Evolutionary conservation across 2,113 vertebrate genomes (phyloP).

Genomic region (Gallinago media): DNA sequence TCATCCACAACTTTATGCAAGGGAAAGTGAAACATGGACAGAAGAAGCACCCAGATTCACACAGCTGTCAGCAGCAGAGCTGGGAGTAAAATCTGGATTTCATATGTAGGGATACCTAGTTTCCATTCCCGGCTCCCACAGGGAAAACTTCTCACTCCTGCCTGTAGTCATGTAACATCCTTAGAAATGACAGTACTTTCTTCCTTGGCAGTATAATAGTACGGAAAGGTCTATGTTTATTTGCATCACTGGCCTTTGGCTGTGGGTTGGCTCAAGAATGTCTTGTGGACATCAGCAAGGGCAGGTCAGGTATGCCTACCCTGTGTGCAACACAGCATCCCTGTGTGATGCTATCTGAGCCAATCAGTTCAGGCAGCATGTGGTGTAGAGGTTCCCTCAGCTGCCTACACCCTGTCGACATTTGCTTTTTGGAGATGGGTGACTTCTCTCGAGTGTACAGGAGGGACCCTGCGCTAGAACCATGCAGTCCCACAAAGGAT

Average conservation of each 20-base stretch:
- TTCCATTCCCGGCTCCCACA: neutral
- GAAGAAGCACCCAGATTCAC: neutral
- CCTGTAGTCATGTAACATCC: neutral
- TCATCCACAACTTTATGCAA: neutral
- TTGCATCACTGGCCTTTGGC: neutral
- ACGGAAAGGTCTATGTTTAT: neutral
- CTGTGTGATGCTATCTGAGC: neutral
- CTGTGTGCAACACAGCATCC: rapidly evolving
- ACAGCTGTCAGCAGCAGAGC: neutral
- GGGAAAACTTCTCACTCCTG: neutral
- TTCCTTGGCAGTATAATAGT: neutral
- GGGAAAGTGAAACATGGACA: neutral
- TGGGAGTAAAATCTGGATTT: neutral
- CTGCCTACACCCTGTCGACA: neutral
- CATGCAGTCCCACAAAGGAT: neutral
- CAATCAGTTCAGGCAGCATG: neutral
- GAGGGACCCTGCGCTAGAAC: neutral
- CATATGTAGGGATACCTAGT: neutral
- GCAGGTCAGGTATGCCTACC: neutral
- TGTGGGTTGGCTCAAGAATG: neutral
- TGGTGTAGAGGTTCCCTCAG: neutral
- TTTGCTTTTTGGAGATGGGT: neutral
- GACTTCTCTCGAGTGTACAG: neutral
- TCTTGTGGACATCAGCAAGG: neutral
- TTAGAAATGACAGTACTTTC: neutral